Evolutionary conservation across 2,888 invertebrate species (phyloP).

Genomic region (Drosophila acutilabella): DNA sequence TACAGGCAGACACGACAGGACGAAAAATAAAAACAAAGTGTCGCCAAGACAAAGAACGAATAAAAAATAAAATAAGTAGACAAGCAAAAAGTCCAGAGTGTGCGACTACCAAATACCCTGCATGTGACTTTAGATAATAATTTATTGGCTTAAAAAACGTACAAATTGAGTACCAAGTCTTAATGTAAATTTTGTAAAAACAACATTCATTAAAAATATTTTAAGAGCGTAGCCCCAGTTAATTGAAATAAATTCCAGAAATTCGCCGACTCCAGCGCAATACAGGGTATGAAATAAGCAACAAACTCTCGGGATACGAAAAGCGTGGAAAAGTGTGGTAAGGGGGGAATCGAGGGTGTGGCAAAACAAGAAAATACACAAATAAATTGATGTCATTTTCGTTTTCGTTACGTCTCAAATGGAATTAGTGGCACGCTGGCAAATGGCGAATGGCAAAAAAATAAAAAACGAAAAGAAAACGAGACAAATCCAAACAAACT

Average conservation of each 20-base stretch:
- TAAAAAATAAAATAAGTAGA: not conserved
- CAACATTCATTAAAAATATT: too few species aligned
- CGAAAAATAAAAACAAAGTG: not conserved
- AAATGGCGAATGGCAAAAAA: constrained; percentile 45
- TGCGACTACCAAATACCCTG: constrained; percentile 13
- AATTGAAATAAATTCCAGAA: too few species aligned
- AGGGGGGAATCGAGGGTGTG: not conserved
- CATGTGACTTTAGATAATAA: too few species aligned
- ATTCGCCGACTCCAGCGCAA: too few species aligned
- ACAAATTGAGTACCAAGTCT: too few species aligned
- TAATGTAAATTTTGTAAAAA: too few species aligned
- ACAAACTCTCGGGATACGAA: too few species aligned
- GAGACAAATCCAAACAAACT: constrained; percentile 56
- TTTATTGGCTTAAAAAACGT: too few species aligned
- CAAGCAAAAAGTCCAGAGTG: not conserved
- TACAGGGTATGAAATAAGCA: constrained; percentile 2
- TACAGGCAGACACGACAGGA: not conserved
- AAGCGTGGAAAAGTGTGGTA: constrained; percentile 7
- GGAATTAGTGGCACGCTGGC: constrained; percentile 74
- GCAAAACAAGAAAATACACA: constrained; percentile 61
- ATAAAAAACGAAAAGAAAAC: constrained; percentile 32
- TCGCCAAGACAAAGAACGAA: constrained; percentile 1
- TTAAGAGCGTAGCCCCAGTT: too few species aligned
- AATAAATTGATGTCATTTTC: constrained; percentile 82
- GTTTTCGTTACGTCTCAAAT: constrained; percentile 80